Conservation (phyloP, 1,140 invertebrate species). For the Diploscapter pachys region DNA sequence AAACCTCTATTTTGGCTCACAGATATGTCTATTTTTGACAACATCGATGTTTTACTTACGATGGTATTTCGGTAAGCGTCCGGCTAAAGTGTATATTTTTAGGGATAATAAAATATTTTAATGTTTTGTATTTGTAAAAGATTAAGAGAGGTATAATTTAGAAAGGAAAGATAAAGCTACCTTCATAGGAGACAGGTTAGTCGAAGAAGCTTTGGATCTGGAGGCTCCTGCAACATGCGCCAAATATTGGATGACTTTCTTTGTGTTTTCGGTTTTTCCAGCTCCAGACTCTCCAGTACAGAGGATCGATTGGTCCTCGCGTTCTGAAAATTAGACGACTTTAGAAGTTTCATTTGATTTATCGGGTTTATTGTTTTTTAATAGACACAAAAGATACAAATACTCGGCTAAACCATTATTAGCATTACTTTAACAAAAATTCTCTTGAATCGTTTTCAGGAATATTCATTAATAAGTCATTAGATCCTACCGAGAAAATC, state of each 20-base stretch:
- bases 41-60: conserved; percentile 12
- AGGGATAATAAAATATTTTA: not conserved
- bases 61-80: conserved; percentile 22
- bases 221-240: conserved; percentile 69
- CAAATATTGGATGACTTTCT: conserved; percentile 99
- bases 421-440: no score
- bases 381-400: no score
- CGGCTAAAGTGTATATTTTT: conserved; percentile 1
- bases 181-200: conserved; percentile 28
- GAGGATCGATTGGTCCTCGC: conserved; percentile 97
- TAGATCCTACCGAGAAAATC: not conserved
- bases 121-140: not conserved
- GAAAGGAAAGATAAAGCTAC: conserved; percentile 6
- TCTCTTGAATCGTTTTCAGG: no score
- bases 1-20: no score
- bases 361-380: no score
- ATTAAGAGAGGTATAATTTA: not conserved
- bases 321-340: conserved; percentile 69
- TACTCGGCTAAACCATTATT: no score
- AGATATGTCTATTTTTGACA: no score
- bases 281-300: conserved; percentile 99
- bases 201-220: conserved; percentile 28
- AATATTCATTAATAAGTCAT: no score
- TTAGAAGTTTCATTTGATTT: no score
- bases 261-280: conserved; percentile 99